A percentile compares a stretch with the other conserved stretches of the same genome.
These are phyloP conservation scores for Xylota segnis DNA, from an alignment of 2,888 invertebrate species.

Conservation along the genomic window DNA sequence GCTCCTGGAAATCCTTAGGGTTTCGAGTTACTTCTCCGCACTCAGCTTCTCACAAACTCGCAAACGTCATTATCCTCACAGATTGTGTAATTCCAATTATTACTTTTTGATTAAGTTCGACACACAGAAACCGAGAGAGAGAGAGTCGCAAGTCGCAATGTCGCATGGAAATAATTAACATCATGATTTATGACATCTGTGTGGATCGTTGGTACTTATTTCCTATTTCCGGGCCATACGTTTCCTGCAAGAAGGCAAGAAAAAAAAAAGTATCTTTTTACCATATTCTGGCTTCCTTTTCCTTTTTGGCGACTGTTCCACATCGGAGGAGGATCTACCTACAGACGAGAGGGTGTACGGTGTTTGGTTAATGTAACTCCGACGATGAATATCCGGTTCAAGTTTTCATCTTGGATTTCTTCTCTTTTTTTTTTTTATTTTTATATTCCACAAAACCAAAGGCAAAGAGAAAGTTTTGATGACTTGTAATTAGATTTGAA, in stretches of 20 bases:
- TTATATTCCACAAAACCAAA: constrained; percentile 1
- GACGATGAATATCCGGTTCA: constrained; percentile 10
- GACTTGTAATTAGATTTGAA: constrained; percentile 56
- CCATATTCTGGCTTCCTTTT: neutral
- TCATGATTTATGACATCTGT: constrained; percentile 59
- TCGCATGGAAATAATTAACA: constrained; percentile 65
- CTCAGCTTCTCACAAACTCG: neutral
- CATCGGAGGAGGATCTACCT: neutral
- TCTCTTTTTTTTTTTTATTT: neutral
- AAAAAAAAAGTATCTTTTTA: neutral
- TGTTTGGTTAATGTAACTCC: neutral
- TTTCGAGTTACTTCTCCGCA: neutral
- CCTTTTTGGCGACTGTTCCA: neutral
- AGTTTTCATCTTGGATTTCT: neutral
- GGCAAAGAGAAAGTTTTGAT: constrained; percentile 57
- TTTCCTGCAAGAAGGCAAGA: neutral
- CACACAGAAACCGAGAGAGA: neutral
- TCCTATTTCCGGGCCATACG: constrained; percentile 1
- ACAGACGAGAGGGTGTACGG: neutral
- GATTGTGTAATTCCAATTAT: constrained; percentile 60
- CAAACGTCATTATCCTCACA: constrained; percentile 29
- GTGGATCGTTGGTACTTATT: constrained; percentile 36
- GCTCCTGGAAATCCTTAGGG: constrained; percentile 11
- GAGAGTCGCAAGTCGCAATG: neutral
- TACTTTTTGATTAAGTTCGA: constrained; percentile 66